Percentiles rank a stretch among this genome's conserved stretches.
These are phyloP conservation scores for Gryllus longicercus DNA, from an alignment of 2,888 invertebrate species.

Conservation along the genomic window DNA sequence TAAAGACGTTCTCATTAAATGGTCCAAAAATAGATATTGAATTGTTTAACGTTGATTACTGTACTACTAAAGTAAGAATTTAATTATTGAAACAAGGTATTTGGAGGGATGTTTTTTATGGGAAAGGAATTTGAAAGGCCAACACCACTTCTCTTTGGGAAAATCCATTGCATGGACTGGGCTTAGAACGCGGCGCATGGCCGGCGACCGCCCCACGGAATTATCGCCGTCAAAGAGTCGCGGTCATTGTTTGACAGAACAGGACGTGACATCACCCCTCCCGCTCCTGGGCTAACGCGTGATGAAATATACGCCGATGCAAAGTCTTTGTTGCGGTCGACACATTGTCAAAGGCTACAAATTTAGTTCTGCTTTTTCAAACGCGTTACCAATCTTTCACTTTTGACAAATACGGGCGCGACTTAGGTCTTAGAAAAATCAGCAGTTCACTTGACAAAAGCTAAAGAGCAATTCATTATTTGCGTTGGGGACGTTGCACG, in stretches of 20 bases:
- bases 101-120: no score
- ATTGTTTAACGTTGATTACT: no score
- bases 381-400: slow-evolving; percentile 1
- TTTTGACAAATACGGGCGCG: slow-evolving; percentile 2
- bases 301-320: neutral
- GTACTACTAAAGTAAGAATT: no score
- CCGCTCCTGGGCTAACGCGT: neutral
- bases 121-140: no score
- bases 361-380: neutral
- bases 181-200: no score
- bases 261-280: slow-evolving; percentile 6
- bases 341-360: neutral
- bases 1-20: no score
- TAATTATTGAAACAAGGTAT: no score
- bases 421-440: slow-evolving; percentile 1
- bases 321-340: neutral
- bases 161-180: no score
- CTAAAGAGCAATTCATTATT: slow-evolving; percentile 1
- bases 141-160: no score
- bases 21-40: no score
- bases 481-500: neutral
- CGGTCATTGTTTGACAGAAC: neutral
- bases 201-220: neutral
- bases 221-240: neutral
- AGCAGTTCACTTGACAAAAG: slow-evolving; percentile 1